These are phyloP conservation scores for Lerista edwardsae DNA, from an alignment of 2,797 vertebrate species.

Conservation along the genomic window DNA sequence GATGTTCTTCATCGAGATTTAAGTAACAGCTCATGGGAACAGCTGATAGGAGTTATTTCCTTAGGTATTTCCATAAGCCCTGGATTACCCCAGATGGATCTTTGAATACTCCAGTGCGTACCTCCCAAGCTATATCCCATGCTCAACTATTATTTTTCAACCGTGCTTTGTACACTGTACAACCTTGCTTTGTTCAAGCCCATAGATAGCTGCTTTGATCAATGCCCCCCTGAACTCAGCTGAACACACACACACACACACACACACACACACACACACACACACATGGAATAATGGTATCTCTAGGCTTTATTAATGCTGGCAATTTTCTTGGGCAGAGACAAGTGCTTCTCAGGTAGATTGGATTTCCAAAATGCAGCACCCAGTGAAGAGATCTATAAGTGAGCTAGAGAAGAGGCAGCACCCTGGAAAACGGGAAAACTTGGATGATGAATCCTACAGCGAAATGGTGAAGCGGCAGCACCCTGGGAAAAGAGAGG, in stretches of 20 bases:
- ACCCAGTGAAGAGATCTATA: constrained; percentile 80
- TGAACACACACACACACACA: neutral
- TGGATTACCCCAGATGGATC: neutral
- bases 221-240: neutral
- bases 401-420: constrained; percentile 72
- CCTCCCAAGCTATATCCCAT: neutral
- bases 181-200: neutral
- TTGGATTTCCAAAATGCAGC: constrained; percentile 86
- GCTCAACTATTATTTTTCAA: neutral
- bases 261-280: neutral
- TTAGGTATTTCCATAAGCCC: too few relatives aligned
- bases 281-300: constrained; percentile 10
- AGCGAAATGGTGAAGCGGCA: constrained; percentile 78
- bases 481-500: constrained; percentile 85
- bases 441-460: constrained; percentile 54
- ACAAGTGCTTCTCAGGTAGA: constrained; percentile 69
- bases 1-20: neutral
- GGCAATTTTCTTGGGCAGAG: constrained; percentile 73
- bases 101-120: neutral
- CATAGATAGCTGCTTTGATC: neutral
- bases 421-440: constrained; percentile 71
- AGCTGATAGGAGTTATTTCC: neutral
- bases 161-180: neutral
- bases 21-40: neutral
- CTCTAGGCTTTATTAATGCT: constrained; percentile 27